phyloP scores from a whole-genome alignment of 2,888 invertebrate species.

The Idaea biselata region DNA sequence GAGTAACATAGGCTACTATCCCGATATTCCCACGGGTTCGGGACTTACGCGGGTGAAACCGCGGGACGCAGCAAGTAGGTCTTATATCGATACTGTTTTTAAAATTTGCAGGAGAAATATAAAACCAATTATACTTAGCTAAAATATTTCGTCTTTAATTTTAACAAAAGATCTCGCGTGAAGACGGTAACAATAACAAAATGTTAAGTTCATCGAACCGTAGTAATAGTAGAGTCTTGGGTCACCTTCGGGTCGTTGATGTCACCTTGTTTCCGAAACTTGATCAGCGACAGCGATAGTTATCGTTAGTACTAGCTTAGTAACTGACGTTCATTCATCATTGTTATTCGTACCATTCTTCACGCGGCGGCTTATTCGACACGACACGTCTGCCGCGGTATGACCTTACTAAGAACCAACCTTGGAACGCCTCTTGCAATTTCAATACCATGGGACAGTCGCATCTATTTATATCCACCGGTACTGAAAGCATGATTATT shows the following conservation, averaged over 20 bases:
- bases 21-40: too few species aligned
- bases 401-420: not conserved
- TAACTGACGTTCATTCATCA: constrained; percentile 60
- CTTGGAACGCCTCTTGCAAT: not conserved
- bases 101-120: constrained; percentile 4
- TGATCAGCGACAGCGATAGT: constrained; percentile 57
- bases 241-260: constrained; percentile 72
- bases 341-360: constrained; percentile 39
- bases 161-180: constrained; percentile 29
- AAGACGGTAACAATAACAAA: constrained; percentile 41
- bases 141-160: not conserved
- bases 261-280: constrained; percentile 76
- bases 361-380: constrained; percentile 5
- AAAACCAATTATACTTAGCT: not conserved
- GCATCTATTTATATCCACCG: not conserved
- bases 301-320: constrained; percentile 54
- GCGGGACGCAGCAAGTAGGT: too few species aligned
- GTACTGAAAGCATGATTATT: constrained; percentile 10
- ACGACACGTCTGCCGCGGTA: not conserved
- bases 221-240: constrained; percentile 47
- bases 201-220: constrained; percentile 62
- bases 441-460: constrained; percentile 1
- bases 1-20: too few species aligned
- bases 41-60: too few species aligned
- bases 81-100: constrained; percentile 10